phyloP scores from a whole-genome alignment of 2,888 invertebrate species.

The Theodoxus fluviatilis region DNA sequence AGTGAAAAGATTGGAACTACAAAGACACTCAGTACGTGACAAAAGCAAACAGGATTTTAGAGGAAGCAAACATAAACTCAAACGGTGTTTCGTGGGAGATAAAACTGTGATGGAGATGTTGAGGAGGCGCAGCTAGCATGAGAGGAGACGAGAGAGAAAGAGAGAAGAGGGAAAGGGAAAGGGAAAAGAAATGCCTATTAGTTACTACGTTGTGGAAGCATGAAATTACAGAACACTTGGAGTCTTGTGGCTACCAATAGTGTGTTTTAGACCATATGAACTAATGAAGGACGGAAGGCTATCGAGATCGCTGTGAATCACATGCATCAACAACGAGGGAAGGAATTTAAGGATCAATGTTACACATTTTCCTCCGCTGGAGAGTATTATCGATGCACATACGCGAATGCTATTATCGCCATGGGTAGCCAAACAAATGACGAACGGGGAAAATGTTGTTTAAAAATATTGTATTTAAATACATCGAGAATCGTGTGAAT shows the following conservation, averaged over 20 bases:
- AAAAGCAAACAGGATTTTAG: slow-evolving; percentile 1
- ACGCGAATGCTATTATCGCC: no score
- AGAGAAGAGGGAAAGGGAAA: slow-evolving; percentile 11
- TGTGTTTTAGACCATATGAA: neutral
- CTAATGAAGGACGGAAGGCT: neutral
- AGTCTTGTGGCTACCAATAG: neutral
- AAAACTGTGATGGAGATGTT: neutral
- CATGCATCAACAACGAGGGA: neutral
- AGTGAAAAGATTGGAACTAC: neutral
- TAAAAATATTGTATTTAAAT: no score
- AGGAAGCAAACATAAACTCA: no score
- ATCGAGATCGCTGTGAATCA: neutral
- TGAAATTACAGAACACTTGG: neutral
- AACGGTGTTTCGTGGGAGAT: no score
- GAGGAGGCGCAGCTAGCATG: neutral
- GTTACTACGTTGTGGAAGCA: neutral
- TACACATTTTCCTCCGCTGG: no score
- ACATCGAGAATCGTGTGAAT: no score
- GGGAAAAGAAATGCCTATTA: neutral
- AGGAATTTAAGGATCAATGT: no score
- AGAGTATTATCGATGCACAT: no score
- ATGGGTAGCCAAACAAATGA: no score
- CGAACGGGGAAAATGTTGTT: no score
- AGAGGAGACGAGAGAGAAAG: neutral
- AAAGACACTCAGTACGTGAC: neutral